phyloP scores from a whole-genome alignment of 1,140 invertebrate genomes.

The Drosophila setifemur region DNA sequence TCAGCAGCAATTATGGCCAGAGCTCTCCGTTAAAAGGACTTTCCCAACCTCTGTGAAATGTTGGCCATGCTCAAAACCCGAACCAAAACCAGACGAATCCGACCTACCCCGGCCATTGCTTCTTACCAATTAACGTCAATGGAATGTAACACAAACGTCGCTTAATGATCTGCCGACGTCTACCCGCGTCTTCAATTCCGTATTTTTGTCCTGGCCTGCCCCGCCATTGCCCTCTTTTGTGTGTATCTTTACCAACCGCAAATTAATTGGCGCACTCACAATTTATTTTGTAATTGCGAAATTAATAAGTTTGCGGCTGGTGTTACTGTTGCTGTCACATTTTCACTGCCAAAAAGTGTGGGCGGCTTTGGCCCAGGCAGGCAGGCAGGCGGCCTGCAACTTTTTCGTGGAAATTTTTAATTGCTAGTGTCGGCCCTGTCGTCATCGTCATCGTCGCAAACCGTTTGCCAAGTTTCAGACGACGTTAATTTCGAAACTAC shows the following conservation, averaged over 20 bases:
- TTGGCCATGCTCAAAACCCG: no score
- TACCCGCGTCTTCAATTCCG: background rate
- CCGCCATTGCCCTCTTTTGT: slow-evolving; percentile 8
- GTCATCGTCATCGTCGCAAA: slow-evolving; percentile 47
- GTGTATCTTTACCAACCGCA: slow-evolving; percentile 72
- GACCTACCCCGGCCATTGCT: slow-evolving; percentile 1
- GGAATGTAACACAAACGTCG: slow-evolving; percentile 58
- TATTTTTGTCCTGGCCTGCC: background rate
- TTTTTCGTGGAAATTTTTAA: slow-evolving; percentile 65
- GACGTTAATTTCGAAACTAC: slow-evolving; percentile 53
- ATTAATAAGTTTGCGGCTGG: slow-evolving; percentile 70
- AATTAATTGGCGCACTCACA: slow-evolving; percentile 77
- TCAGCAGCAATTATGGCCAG: slow-evolving; percentile 67
- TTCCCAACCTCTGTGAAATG: background rate
- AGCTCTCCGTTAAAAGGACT: slow-evolving; percentile 21
- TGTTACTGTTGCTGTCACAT: slow-evolving; percentile 22
- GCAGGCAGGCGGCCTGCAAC: slow-evolving; percentile 14
- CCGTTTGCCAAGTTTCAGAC: slow-evolving; percentile 54
- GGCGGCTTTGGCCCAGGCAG: background rate
- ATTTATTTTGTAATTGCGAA: slow-evolving; percentile 76
- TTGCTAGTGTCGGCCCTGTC: slow-evolving; percentile 65
- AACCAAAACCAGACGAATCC: background rate
- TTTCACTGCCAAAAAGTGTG: slow-evolving; percentile 29
- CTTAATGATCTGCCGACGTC: slow-evolving; percentile 56
- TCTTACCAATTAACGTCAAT: slow-evolving; percentile 60